phyloP scores from a whole-genome alignment of 2,113 vertebrate species.

The Gorsachius goisagi region DNA sequence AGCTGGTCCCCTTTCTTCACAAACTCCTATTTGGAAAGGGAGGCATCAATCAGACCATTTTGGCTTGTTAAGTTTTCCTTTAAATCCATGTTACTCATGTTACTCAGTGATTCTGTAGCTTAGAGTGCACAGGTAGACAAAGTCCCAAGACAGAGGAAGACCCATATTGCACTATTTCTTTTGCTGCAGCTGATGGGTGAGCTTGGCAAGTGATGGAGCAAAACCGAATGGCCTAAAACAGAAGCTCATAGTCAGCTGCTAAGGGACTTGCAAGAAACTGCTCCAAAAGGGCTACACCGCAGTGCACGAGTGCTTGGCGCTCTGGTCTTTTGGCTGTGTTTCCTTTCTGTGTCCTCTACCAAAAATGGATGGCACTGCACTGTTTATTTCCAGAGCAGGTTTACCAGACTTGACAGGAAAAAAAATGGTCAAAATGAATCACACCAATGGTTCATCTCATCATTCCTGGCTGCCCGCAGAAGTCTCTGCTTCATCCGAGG shows the following conservation, averaged over 20 bases:
- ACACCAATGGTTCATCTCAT: neutral
- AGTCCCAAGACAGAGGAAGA: neutral
- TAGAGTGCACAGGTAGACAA: accelerated
- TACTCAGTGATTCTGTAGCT: neutral
- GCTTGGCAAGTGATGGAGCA: neutral
- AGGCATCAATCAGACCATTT: neutral
- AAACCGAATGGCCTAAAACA: neutral
- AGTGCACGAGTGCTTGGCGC: accelerated
- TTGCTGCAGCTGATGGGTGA: neutral
- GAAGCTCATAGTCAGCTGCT: neutral
- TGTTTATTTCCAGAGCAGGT: neutral
- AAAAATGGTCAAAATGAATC: neutral
- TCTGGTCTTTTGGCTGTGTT: neutral
- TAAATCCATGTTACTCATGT: neutral
- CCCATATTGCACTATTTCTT: neutral
- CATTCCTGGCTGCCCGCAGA: neutral
- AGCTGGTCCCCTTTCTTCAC: neutral
- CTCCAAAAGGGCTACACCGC: neutral
- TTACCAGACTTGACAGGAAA: neutral
- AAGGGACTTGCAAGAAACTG: neutral
- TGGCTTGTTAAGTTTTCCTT: neutral
- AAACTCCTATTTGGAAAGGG: neutral
- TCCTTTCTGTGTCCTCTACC: neutral
- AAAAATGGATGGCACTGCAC: neutral
- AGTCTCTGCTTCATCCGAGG: neutral